These are phyloP conservation scores for Lissocephala sabroskyi DNA, from an alignment of 2,888 invertebrate genomes.

Conservation along the genomic window DNA sequence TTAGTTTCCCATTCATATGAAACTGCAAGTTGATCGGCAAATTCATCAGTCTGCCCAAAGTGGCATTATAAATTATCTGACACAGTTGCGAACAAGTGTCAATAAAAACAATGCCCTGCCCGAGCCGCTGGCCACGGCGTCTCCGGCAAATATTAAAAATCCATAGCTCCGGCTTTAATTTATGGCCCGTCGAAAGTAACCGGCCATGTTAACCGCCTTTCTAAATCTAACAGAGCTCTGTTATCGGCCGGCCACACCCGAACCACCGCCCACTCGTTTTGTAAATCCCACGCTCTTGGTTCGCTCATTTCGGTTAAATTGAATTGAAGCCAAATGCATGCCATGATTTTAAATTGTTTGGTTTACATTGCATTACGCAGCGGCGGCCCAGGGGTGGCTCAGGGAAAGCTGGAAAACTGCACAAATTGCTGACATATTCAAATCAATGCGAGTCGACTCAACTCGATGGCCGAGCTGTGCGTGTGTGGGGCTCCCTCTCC, in stretches of 20 bases:
- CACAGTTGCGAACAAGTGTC: constrained; percentile 53
- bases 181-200: constrained; percentile 17
- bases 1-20: too few relatives aligned
- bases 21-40: too few relatives aligned
- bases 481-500: constrained; percentile 3
- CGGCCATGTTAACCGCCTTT: not conserved
- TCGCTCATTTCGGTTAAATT: constrained; percentile 58
- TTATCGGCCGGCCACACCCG: too few relatives aligned
- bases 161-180: constrained; percentile 35
- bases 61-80: constrained; percentile 41
- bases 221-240: not conserved
- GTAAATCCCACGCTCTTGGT: not conserved
- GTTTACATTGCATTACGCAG: constrained; percentile 62
- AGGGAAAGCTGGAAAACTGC: constrained; percentile 39
- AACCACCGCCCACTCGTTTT: too few relatives aligned
- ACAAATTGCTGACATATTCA: constrained; percentile 66
- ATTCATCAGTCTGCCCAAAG: not conserved
- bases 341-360: constrained; percentile 63
- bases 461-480: constrained; percentile 5
- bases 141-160: constrained; percentile 30
- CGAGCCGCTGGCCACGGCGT: too few relatives aligned
- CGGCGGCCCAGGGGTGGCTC: constrained; percentile 10
- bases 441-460: constrained; percentile 43
- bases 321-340: constrained; percentile 63
- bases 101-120: constrained; percentile 29